Conservation (phyloP, 1,140 invertebrate species). For the Saccostrea glomerata region DNA sequence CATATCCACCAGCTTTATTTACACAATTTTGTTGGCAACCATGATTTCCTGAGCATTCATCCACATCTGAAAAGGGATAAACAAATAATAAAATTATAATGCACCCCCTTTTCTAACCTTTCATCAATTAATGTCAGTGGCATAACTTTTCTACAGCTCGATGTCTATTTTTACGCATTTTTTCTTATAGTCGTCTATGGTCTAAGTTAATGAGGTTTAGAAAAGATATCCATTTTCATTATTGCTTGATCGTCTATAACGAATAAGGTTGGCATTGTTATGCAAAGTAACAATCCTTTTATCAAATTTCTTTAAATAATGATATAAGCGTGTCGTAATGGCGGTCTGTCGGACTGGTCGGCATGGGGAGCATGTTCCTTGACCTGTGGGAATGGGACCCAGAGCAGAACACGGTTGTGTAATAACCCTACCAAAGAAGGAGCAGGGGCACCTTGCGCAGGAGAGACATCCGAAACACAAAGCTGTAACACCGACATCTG, state of each 20-base stretch:
- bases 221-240: too few species aligned
- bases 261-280: too few species aligned
- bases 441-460: constrained; percentile 52
- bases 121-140: too few species aligned
- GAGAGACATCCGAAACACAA: constrained; percentile 37
- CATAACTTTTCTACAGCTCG: too few species aligned
- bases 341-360: constrained; percentile 55
- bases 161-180: too few species aligned
- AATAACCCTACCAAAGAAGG: constrained; percentile 55
- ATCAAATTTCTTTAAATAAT: too few species aligned
- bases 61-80: constrained; percentile 78
- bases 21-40: constrained; percentile 72
- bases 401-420: constrained; percentile 53
- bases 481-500: constrained; percentile 45
- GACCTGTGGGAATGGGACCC: constrained; percentile 63
- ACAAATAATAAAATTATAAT: background rate
- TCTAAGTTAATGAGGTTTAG: too few species aligned
- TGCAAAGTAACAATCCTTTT: too few species aligned
- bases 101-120: too few species aligned
- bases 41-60: constrained; percentile 78
- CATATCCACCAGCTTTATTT: constrained; percentile 80
- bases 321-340: constrained; percentile 23
- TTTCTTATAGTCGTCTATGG: too few species aligned
- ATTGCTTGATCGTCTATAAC: too few species aligned
- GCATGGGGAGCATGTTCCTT: constrained; percentile 52